Evolutionary conservation across 2,797 vertebrate genomes (phyloP).

Genomic region (Podargus strigoides): DNA sequence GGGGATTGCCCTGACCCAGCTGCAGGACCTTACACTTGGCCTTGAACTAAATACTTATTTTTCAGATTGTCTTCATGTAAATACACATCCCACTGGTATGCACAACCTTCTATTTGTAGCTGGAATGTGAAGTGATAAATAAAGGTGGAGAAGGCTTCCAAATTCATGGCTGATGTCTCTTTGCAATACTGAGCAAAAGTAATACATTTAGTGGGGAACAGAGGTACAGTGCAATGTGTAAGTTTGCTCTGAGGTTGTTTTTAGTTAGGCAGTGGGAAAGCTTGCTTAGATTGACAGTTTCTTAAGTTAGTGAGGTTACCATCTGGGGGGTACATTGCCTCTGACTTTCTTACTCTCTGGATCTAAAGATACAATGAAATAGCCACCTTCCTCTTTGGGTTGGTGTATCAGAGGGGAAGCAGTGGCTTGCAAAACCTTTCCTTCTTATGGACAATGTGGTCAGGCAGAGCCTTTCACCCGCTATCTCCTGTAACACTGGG

Average conservation of each 20-base stretch:
- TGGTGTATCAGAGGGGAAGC: accelerated
- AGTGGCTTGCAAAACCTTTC: background rate
- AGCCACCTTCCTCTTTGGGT: accelerated
- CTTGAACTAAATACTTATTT: background rate
- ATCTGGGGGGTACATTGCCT: background rate
- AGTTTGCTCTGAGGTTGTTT: background rate
- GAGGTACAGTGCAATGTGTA: accelerated
- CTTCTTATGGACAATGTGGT: accelerated
- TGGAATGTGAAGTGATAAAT: background rate
- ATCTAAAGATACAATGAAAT: background rate
- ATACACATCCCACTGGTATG: accelerated
- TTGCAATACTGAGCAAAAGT: background rate
- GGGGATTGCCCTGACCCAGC: too few relatives aligned
- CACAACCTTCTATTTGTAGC: background rate
- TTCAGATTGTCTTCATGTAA: background rate
- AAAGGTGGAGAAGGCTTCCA: background rate
- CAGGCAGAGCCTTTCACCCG: background rate
- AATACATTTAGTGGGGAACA: accelerated
- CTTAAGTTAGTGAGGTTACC: background rate
- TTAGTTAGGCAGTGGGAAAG: background rate
- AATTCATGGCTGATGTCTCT: accelerated
- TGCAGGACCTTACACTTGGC: too few relatives aligned
- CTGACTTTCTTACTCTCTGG: background rate
- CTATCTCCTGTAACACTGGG: accelerated
- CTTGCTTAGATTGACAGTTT: background rate